A percentile compares a stretch with the other conserved stretches of the same genome.
Evolutionary conservation across 2,888 invertebrate genomes (phyloP).

Genomic region (Magallana nippona): DNA sequence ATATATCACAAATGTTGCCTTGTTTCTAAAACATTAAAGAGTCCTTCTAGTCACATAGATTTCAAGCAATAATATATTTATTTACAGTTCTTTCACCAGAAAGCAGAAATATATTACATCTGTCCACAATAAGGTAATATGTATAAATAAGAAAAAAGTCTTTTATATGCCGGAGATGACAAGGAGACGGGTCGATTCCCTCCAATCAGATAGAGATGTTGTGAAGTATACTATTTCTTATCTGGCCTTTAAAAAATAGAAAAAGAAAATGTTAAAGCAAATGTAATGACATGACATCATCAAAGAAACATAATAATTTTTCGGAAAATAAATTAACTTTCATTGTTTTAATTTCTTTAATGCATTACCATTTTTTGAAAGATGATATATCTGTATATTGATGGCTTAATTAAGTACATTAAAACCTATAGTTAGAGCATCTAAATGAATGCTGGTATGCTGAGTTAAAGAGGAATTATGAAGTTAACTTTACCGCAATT

Average conservation of each 20-base stretch:
- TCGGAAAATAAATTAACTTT: neutral
- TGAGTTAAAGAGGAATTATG: neutral
- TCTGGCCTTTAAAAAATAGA: conserved; percentile 3
- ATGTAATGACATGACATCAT: neutral
- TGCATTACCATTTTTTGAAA: neutral
- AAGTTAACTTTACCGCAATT: neutral
- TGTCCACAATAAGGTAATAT: conserved; percentile 12
- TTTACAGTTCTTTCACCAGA: conserved; percentile 29
- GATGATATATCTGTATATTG: neutral
- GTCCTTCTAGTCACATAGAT: conserved; percentile 21
- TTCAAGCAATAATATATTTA: conserved; percentile 29
- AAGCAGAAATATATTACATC: conserved; percentile 30
- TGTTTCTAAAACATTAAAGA: conserved; percentile 15
- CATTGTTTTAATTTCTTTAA: neutral
- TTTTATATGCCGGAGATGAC: conserved; percentile 13
- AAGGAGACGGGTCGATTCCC: conserved; percentile 4
- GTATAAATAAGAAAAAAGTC: conserved; percentile 5
- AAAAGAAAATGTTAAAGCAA: conserved; percentile 5
- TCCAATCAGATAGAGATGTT: neutral
- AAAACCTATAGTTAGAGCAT: neutral
- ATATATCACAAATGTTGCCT: conserved; percentile 24
- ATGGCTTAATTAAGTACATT: neutral
- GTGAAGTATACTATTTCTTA: conserved; percentile 15
- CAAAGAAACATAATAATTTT: neutral
- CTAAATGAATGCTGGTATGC: conserved; percentile 4